Evolutionary conservation across 2,888 invertebrate species (phyloP), one percentile per base, ranked within the genome.

Genomic region (Acrobasis suavella): DNA sequence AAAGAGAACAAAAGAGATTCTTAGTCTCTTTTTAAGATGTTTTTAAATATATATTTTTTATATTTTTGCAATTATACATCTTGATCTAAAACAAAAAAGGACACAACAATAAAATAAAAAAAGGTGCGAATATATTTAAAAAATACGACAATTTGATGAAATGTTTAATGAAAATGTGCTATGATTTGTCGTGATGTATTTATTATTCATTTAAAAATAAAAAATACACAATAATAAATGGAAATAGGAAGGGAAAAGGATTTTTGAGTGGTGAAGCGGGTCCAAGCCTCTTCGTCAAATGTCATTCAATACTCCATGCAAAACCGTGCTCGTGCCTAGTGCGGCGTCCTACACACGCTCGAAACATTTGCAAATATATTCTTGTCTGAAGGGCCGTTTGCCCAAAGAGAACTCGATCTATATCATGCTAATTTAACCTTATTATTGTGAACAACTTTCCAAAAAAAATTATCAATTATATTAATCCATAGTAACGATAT

Each of bases 231-330:
- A 46, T 15, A 50, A 15, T 49, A 46, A 46, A 51, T 50, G 32
- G 60, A 38, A 17, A 60, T 38, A 63, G 39, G 52, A 37, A 49
- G 66, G 58, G 50, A 52, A 15, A 60, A 42, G 39, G 39, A 55
- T 55, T 52, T 52, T n/a, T 22, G 52, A 65, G 67, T 73, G 72
- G 72, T 70, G 64, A 81, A 83, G 82, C 82, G 69, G 72, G 68
- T 55, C 46, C 80, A 81, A 78, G 78, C 67, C 71, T 10, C 42
- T 56, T 39, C 14, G 65, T 70, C 66, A 65, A 62, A 65, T 74
- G 69, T 59, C 58, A 66, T 59, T 62, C 65, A 64, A 69, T 67
- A 67, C 71, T 71, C 75, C 86, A 87, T 89, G 88, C 87, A 77
- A 77, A 76, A 82, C 80, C 77, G 85, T 87, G 86, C 82, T 55